Evolutionary conservation across 2,888 invertebrate species (phyloP).

Genomic region (Dolomedes plantarius): DNA sequence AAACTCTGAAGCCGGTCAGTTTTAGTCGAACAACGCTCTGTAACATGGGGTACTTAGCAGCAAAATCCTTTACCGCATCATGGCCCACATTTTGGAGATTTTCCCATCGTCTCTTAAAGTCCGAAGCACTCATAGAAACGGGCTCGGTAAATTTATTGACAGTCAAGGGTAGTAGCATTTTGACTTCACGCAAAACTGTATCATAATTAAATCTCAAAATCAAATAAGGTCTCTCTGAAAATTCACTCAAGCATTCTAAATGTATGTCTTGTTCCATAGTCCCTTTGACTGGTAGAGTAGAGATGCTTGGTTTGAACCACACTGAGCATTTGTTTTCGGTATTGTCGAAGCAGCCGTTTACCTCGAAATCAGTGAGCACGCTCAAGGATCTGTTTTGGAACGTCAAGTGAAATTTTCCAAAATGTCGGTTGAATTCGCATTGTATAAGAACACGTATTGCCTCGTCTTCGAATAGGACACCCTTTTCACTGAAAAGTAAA

Average conservation of each 20-base stretch:
- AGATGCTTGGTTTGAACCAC: background rate
- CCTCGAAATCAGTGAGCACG: background rate
- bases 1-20: slow-evolving; percentile 18
- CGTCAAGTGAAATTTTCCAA: slow-evolving; percentile 11
- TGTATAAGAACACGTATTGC: background rate
- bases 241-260: slow-evolving; percentile 38
- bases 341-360: background rate
- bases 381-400: slow-evolving; percentile 38
- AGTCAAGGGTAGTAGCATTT: slow-evolving; percentile 28
- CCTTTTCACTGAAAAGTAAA: slow-evolving; percentile 26
- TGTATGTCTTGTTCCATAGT: slow-evolving; percentile 15
- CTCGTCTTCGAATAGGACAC: slow-evolving; percentile 33
- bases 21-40: background rate
- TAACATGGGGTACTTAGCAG: slow-evolving; percentile 23
- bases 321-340: background rate
- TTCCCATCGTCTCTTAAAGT: slow-evolving; percentile 14
- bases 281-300: background rate
- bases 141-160: slow-evolving; percentile 56
- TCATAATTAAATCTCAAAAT: background rate
- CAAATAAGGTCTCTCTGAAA: slow-evolving; percentile 2
- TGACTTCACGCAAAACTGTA: background rate
- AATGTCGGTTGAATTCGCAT: slow-evolving; percentile 2
- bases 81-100: background rate
- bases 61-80: background rate
- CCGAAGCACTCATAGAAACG: background rate